Percentiles rank a stretch among this genome's conserved stretches.
Conservation (phyloP, 2,888 invertebrate species). For the Endotricha flammealis region DNA sequence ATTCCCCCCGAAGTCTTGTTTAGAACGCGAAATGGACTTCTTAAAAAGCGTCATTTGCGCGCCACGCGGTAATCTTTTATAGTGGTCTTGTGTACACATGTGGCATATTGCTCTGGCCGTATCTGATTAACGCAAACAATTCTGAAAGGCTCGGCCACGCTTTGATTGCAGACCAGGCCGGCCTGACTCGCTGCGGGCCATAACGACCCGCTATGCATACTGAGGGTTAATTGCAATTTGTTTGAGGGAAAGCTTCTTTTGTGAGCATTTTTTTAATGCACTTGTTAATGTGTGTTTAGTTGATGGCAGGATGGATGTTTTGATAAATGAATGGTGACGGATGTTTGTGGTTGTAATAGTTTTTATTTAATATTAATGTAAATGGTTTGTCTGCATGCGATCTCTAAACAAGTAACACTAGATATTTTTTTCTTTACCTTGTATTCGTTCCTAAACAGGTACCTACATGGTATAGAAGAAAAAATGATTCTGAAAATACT, state of each 20-base stretch:
- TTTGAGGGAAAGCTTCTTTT: conserved; percentile 41
- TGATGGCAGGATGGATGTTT: conserved; percentile 8
- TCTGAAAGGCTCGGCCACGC: conserved; percentile 34
- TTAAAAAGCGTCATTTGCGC: conserved; percentile 40
- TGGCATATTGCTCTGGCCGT: conserved; percentile 57
- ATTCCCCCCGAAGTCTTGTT: conserved; percentile 16
- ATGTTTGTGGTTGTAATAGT: neutral
- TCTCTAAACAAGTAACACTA: too few species aligned
- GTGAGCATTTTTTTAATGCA: conserved; percentile 22
- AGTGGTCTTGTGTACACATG: conserved; percentile 47
- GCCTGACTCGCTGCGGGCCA: conserved; percentile 24
- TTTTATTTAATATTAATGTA: neutral
- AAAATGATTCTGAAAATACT: too few species aligned
- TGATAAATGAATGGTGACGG: conserved; percentile 7
- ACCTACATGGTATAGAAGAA: too few species aligned
- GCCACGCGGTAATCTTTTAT: conserved; percentile 38
- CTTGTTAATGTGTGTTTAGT: conserved; percentile 14
- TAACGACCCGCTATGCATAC: conserved; percentile 34
- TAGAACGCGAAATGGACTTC: conserved; percentile 19
- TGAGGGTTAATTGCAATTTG: conserved; percentile 56
- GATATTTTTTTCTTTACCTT: too few species aligned
- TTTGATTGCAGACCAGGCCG: conserved; percentile 21
- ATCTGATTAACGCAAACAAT: conserved; percentile 69
- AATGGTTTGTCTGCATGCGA: neutral
- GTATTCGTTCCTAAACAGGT: too few species aligned